Base-by-base conservation (phyloP, 92 coral and sea anemone genomes). In the Palythoa grandiflora region DNA sequence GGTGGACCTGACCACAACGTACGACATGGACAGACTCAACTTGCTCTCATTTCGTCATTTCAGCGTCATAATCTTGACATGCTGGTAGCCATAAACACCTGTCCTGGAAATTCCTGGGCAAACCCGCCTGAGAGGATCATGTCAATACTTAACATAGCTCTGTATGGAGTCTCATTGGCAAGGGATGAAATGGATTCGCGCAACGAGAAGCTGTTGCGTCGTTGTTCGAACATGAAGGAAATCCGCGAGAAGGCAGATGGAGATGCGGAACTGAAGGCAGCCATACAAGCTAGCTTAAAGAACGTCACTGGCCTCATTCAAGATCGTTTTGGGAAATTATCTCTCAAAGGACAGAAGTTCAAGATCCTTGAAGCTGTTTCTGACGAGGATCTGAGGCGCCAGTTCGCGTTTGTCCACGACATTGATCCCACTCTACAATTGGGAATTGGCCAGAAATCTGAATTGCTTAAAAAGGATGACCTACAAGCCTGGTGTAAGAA, bases 51-150 rank as follows among this genome's bases (percentile, higher is more conserved):
- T 60, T 75, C 75, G 28, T 40, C 75, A 5, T 86, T 86, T 86
- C 74, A 57, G 83, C 75, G 19, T 39, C 89, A 86, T 75, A 75
- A 86, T 59, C 93, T 90, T 60, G 93, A 87, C 83, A 68, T 75
- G 70, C n/a, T 90, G 65, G 83, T 75, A 50, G 93, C 90, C 19
- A 60, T 90, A 54, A 81, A 83, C 77, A 87, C 93, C 8, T 73
- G 83, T 57, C 90, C 93, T 63, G 63, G 90, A 54, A 87, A 90
- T 59, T 87, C 85, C 65, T 90, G 93, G 90, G 85, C 90, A 44
- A 90, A 90, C 70, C 93, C 86, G 5, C 83, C 80, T 1, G 93
- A 90, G 73, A 74, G 92, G 36, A 70, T 89, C 15, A 89, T 89
- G 88, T 54, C 83, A 0, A 84, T 89, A 1, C 54, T 89, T 20